A percentile compares a stretch with the other conserved stretches of the same genome.
These are phyloP conservation scores for Gortyna flavago DNA, from an alignment of 2,888 invertebrate genomes.

Conservation along the genomic window DNA sequence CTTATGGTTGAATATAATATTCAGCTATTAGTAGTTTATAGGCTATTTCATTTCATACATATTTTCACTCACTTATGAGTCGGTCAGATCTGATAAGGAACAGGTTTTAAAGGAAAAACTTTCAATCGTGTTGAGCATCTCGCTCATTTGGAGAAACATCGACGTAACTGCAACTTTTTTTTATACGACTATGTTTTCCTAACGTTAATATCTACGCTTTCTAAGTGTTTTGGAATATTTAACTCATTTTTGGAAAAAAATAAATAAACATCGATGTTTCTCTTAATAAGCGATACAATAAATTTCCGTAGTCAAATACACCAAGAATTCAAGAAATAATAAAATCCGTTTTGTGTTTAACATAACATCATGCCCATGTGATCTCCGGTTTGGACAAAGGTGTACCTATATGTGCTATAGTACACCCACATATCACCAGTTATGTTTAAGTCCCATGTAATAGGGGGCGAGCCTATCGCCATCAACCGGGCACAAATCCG, in stretches of 20 bases:
- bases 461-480: neutral
- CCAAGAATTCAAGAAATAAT: neutral
- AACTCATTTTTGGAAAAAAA: too few species aligned
- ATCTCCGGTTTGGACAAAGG: neutral
- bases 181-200: too few species aligned
- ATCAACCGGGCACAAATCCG: too few species aligned
- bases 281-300: too few species aligned
- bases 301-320: constrained; percentile 6
- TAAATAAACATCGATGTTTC: too few species aligned
- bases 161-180: too few species aligned
- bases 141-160: too few species aligned
- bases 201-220: too few species aligned
- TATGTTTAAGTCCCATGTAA: neutral
- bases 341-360: neutral
- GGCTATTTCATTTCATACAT: constrained; percentile 23
- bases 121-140: neutral
- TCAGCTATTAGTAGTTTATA: constrained; percentile 34
- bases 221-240: too few species aligned
- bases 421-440: neutral
- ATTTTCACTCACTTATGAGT: constrained; percentile 15
- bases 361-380: too few species aligned
- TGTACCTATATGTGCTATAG: neutral
- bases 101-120: constrained; percentile 25
- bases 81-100: constrained; percentile 40
- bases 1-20: constrained; percentile 23